Evolutionary conservation across 2,888 invertebrate species (phyloP).

Genomic region (Caradrina kadenii): DNA sequence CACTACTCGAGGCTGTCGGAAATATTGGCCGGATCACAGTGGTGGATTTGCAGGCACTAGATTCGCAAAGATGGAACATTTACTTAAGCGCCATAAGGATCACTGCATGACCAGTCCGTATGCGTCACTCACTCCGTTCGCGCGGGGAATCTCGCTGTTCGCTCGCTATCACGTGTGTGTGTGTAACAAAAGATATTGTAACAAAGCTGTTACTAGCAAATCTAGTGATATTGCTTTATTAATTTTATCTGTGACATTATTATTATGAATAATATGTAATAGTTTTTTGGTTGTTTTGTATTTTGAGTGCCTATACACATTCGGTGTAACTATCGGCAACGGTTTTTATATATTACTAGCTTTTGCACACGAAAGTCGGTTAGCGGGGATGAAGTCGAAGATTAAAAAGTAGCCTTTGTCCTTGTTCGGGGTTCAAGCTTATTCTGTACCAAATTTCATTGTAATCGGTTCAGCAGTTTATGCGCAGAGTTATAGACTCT

Average conservation of each 20-base stretch:
- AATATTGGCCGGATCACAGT: not conserved
- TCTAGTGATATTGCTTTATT: not conserved
- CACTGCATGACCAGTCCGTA: constrained; percentile 30
- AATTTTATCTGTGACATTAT: constrained; percentile 1
- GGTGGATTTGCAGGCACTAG: not conserved
- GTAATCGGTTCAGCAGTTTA: too few relatives aligned
- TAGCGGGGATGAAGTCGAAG: too few relatives aligned
- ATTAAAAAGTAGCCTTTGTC: too few relatives aligned
- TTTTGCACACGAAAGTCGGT: too few relatives aligned
- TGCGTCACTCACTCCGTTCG: constrained; percentile 25
- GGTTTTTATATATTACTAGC: too few relatives aligned
- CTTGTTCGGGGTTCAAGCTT: too few relatives aligned
- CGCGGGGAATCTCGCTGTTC: constrained; percentile 29
- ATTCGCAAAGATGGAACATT: constrained; percentile 12
- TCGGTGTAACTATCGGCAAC: too few relatives aligned
- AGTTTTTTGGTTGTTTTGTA: not conserved
- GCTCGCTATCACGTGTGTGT: constrained; percentile 38
- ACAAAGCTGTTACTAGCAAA: not conserved
- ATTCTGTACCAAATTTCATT: too few relatives aligned
- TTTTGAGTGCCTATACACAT: not conserved
- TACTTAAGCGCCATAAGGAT: not conserved
- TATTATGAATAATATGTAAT: not conserved
- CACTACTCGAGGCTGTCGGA: constrained; percentile 37
- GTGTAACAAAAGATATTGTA: constrained; percentile 23
- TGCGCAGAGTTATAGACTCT: too few relatives aligned